Conservation (phyloP, 2,888 invertebrate species). For the Helicoverpa assulta region DNA sequence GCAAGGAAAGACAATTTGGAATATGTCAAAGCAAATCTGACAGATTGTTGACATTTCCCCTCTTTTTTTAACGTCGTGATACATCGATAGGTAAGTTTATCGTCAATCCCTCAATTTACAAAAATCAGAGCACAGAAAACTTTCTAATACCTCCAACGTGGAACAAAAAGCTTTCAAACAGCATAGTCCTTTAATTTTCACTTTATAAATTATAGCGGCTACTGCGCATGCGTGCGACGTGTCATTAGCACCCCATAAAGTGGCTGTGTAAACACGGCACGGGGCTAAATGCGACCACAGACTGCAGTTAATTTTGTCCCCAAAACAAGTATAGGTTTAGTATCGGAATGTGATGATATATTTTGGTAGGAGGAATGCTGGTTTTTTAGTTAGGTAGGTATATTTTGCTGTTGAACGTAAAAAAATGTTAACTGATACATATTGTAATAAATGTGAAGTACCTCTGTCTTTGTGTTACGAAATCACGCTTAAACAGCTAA, state of each 20-base stretch:
- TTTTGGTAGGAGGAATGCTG: slow-evolving; percentile 5
- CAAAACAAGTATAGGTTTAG: slow-evolving; percentile 44
- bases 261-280: slow-evolving; percentile 72
- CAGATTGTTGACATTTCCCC: not conserved
- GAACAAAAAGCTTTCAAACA: slow-evolving; percentile 35
- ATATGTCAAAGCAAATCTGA: not conserved
- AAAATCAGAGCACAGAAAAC: slow-evolving; percentile 9
- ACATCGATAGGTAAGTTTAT: not conserved
- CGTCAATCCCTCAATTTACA: not conserved
- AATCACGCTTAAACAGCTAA: no score
- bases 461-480: no score
- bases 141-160: slow-evolving; percentile 44
- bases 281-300: slow-evolving; percentile 64
- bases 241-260: slow-evolving; percentile 81
- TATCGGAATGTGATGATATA: slow-evolving; percentile 32
- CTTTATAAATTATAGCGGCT: slow-evolving; percentile 59
- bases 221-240: slow-evolving; percentile 66
- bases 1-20: not conserved
- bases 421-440: no score
- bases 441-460: no score
- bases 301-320: slow-evolving; percentile 61
- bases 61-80: not conserved
- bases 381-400: not conserved
- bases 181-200: slow-evolving; percentile 52
- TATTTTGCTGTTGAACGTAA: no score